Percentiles rank a stretch among this genome's conserved stretches.
Evolutionary conservation across 2,797 vertebrate genomes (phyloP).

Genomic region (Dendrocincla fuliginosa): DNA sequence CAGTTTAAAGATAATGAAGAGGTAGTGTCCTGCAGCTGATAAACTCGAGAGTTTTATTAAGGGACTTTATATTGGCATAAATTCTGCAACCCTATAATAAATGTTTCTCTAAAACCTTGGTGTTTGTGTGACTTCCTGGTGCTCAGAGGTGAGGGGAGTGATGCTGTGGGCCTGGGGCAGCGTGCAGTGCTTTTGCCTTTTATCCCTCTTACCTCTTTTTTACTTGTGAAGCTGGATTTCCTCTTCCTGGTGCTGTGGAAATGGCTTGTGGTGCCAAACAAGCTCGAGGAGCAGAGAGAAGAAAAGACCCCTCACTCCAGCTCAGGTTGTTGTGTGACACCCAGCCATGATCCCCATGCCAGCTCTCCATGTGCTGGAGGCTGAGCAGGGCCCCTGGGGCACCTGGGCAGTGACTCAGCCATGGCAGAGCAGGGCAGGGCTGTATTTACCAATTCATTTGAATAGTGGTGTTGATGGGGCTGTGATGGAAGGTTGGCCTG

Average conservation of each 20-base stretch:
- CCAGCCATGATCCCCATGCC: rapidly evolving
- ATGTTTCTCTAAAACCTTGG: slow-evolving; percentile 71
- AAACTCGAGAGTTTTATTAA: slow-evolving; percentile 71
- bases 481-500: not conserved
- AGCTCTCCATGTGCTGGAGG: rapidly evolving
- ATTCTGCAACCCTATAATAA: slow-evolving; percentile 77
- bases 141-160: not conserved
- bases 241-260: not conserved
- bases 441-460: not conserved
- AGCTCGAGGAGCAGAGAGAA: not conserved
- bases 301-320: not conserved
- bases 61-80: slow-evolving; percentile 75
- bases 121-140: slow-evolving; percentile 32
- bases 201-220: not conserved
- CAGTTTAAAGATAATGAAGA: slow-evolving; percentile 53
- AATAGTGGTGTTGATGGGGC: not conserved
- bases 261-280: not conserved
- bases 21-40: slow-evolving; percentile 61
- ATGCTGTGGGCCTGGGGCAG: not conserved
- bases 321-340: not conserved
- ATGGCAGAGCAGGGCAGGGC: not conserved
- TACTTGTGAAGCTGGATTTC: not conserved
- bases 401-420: rapidly evolving
- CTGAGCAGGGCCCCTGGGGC: not conserved
- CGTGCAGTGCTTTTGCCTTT: not conserved